Conservation (phyloP, 2,113 vertebrate species). For the Seriola dumerili region DNA sequence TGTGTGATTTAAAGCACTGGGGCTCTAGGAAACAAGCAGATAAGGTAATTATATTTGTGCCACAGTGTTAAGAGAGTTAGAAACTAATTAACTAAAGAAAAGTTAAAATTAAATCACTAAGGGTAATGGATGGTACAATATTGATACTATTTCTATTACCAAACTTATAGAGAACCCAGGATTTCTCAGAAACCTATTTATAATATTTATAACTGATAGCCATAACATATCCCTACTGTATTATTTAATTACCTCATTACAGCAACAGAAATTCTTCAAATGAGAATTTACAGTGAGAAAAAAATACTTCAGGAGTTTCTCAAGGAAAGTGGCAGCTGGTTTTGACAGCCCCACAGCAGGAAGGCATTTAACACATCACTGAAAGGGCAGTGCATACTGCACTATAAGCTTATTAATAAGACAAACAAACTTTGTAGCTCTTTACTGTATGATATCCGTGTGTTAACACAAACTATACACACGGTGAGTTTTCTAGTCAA, state of each 20-base stretch:
- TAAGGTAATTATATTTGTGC: not conserved
- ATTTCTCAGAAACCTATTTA: not conserved
- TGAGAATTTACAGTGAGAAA: not conserved
- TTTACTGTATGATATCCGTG: not conserved
- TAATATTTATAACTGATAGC: not conserved
- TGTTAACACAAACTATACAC: not conserved
- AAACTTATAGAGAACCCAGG: not conserved
- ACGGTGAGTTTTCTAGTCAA: too few species aligned
- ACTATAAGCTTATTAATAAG: not conserved
- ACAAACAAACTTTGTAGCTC: not conserved
- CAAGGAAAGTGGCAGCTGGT: constrained; percentile 12
- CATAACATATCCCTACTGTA: not conserved
- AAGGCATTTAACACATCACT: constrained; percentile 29
- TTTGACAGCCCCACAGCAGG: constrained; percentile 40
- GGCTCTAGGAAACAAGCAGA: not conserved
- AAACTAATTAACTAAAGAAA: not conserved
- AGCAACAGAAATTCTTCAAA: not conserved
- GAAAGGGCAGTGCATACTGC: constrained; percentile 17
- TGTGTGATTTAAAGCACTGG: not conserved
- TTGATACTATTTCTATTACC: too few species aligned
- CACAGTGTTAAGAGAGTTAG: not conserved
- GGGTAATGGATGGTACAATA: too few species aligned
- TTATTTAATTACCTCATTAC: not conserved
- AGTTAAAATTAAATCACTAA: not conserved
- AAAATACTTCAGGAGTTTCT: not conserved